A percentile compares a stretch with the other conserved stretches of the same genome.
Evolutionary conservation across 2,797 vertebrate species (phyloP).

Genomic region (Manis pentadactyla): DNA sequence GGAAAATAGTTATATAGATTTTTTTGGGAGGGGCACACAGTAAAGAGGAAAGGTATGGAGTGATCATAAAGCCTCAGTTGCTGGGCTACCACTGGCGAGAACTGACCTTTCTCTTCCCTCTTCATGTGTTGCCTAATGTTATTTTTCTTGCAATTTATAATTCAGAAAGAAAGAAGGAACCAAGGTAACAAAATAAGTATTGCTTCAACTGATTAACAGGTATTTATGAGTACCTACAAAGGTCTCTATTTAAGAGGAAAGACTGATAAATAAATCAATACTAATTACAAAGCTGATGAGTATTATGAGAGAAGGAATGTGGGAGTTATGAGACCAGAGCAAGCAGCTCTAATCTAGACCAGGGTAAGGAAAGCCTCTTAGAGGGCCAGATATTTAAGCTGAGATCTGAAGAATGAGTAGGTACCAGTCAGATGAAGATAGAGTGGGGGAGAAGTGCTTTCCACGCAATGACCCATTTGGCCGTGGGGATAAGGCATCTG

Average conservation of each 20-base stretch:
- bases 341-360: not conserved
- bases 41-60: not conserved
- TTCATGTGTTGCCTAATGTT: not conserved
- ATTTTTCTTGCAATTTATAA: not conserved
- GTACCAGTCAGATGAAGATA: not conserved
- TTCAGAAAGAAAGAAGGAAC: not conserved
- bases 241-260: not conserved
- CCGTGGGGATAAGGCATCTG: not conserved
- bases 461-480: not conserved
- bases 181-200: not conserved
- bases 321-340: not conserved
- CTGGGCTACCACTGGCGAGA: not conserved
- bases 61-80: not conserved
- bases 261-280: not conserved
- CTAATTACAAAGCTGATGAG: not conserved
- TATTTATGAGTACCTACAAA: not conserved
- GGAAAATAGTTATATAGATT: not conserved
- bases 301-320: not conserved
- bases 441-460: not conserved
- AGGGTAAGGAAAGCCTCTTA: not conserved
- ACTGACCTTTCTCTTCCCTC: not conserved
- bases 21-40: no score
- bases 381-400: not conserved
- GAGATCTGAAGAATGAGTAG: not conserved
- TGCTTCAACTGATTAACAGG: not conserved